Conservation (phyloP, 2,113 vertebrate genomes). For the Lasiurus cinereus region DNA sequence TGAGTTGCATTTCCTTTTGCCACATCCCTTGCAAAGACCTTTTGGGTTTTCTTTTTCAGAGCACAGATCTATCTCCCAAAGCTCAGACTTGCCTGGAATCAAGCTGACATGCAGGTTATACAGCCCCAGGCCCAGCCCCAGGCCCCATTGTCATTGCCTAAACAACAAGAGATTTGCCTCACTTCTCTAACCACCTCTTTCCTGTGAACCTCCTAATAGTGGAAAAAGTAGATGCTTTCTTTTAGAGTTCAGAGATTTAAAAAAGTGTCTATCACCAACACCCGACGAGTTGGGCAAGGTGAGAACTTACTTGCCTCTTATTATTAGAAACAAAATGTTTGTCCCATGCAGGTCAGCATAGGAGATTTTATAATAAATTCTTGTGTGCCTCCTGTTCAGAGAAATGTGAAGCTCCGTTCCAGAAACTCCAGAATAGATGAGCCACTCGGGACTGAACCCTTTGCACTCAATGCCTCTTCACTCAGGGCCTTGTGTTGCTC, state of each 20-base stretch:
- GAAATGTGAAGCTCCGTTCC: neutral
- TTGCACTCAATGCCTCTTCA: neutral
- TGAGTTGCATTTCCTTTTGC: neutral
- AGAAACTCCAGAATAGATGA: constrained; percentile 61
- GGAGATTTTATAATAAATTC: constrained; percentile 40
- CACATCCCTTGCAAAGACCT: neutral
- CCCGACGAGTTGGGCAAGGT: neutral
- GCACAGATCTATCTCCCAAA: neutral
- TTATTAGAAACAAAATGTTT: neutral
- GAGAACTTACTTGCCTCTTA: neutral
- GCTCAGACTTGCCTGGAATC: neutral
- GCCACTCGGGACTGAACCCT: neutral
- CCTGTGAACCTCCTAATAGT: neutral
- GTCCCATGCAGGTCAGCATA: neutral
- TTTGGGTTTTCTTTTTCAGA: neutral
- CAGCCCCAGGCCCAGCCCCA: no score
- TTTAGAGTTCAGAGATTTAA: neutral
- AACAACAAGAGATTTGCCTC: neutral
- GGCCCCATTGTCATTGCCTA: neutral
- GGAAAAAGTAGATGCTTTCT: constrained; percentile 2
- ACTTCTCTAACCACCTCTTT: neutral
- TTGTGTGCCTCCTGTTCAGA: constrained; percentile 5
- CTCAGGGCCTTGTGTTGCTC: constrained; percentile 27
- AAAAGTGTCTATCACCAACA: neutral
- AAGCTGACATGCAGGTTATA: neutral